Evolutionary conservation across 2,113 vertebrate species (phyloP).

Genomic region (Platysteira castanea): DNA sequence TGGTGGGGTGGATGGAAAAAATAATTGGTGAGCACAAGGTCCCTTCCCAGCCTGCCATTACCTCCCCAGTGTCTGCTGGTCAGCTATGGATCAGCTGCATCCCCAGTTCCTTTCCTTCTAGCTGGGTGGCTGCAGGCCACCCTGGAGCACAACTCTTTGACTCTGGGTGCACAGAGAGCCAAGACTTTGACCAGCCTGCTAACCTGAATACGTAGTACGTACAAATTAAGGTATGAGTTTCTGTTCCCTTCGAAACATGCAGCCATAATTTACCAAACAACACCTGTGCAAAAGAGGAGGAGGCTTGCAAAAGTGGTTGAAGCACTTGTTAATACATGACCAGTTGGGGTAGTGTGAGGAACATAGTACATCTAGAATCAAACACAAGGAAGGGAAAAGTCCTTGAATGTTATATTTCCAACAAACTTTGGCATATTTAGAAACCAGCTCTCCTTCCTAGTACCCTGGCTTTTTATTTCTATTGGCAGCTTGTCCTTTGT

Average conservation of each 20-base stretch:
- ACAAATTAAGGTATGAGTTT: neutral
- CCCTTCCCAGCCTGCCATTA: rapidly evolving
- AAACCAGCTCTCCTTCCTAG: neutral
- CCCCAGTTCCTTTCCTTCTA: neutral
- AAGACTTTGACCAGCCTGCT: neutral
- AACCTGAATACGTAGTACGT: neutral
- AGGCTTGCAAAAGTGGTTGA: neutral
- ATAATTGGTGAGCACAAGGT: neutral
- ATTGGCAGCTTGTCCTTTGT: neutral
- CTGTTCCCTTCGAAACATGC: neutral
- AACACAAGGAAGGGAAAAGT: neutral
- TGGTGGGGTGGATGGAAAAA: neutral
- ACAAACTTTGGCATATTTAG: neutral
- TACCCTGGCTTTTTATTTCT: slow-evolving; percentile 18
- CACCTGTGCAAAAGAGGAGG: neutral
- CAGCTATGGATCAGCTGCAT: neutral
- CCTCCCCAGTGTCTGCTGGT: neutral
- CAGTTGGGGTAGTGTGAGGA: neutral
- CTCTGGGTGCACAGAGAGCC: neutral
- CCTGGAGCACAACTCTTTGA: neutral
- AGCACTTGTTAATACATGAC: neutral
- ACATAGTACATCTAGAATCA: neutral
- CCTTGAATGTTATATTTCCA: neutral
- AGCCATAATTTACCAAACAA: neutral
- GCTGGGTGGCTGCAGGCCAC: neutral